phyloP scores from a whole-genome alignment of 1,140 invertebrate species.

The Pogonus chalceus region DNA sequence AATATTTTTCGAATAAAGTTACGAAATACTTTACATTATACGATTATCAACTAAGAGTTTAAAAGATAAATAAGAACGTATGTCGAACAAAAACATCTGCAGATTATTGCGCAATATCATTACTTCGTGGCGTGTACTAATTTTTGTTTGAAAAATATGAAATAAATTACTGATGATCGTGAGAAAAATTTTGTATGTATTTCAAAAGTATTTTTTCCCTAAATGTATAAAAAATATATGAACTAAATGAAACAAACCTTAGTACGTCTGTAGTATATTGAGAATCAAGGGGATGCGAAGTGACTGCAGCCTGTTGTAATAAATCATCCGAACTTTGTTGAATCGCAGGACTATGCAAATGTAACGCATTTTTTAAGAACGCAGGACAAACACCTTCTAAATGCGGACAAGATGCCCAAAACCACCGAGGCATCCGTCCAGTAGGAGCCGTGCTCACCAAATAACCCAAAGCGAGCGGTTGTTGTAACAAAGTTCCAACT shows the following conservation, averaged over 20 bases:
- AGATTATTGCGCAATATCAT: no score
- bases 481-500: conserved; percentile 83
- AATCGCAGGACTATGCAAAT: conserved; percentile 82
- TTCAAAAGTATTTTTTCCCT: no score
- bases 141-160: no score
- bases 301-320: conserved; percentile 56
- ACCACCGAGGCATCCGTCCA: conserved; percentile 91
- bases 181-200: no score
- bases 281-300: conserved; percentile 87
- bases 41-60: no score
- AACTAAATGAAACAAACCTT: conserved; percentile 61
- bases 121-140: no score
- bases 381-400: conserved; percentile 79
- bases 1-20: no score
- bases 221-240: no score
- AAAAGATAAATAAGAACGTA: no score
- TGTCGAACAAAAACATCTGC: no score
- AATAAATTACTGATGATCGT: no score
- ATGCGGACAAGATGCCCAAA: conserved; percentile 92
- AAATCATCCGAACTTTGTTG: conserved; percentile 64
- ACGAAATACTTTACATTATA: no score
- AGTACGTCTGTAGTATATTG: conserved; percentile 94
- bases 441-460: conserved; percentile 93
- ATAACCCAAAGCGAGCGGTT: conserved; percentile 95
- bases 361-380: conserved; percentile 92